Conservation (phyloP, 2,888 invertebrate genomes). For the Allolobophora icterica region DNA sequence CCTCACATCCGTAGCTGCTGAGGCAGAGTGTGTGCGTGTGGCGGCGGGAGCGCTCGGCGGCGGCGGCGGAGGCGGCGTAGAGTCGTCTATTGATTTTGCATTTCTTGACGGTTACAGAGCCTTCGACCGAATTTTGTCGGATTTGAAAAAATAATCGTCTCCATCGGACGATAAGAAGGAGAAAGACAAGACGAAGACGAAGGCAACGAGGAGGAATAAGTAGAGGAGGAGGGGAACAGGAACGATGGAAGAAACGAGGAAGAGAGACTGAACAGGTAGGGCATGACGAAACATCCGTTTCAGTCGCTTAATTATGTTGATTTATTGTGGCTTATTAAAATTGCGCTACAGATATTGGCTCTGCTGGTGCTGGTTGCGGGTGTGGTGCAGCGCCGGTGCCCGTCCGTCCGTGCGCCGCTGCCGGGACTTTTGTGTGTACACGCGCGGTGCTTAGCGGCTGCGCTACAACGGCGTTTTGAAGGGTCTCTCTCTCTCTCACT, state of each 20-base stretch:
- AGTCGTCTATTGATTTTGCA: slow-evolving; percentile 25
- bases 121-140: slow-evolving; percentile 25
- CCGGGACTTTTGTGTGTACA: slow-evolving; percentile 11
- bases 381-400: not conserved
- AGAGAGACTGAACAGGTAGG: not conserved
- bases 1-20: not conserved
- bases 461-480: not conserved
- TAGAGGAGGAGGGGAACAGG: not conserved
- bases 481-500: not conserved
- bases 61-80: slow-evolving; percentile 19
- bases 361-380: not conserved
- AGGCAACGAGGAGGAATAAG: not conserved
- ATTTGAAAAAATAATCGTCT: slow-evolving; percentile 21
- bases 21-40: not conserved
- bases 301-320: slow-evolving; percentile 17
- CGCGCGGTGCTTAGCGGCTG: not conserved
- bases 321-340: slow-evolving; percentile 17
- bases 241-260: not conserved
- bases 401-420: not conserved
- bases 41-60: not conserved
- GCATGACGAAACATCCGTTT: slow-evolving; percentile 5
- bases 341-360: slow-evolving; percentile 11
- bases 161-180: not conserved
- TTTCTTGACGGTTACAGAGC: slow-evolving; percentile 19
- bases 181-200: not conserved